phyloP scores from a whole-genome alignment of 2,797 vertebrate genomes.

The Cynodonichthys magdalenae region DNA sequence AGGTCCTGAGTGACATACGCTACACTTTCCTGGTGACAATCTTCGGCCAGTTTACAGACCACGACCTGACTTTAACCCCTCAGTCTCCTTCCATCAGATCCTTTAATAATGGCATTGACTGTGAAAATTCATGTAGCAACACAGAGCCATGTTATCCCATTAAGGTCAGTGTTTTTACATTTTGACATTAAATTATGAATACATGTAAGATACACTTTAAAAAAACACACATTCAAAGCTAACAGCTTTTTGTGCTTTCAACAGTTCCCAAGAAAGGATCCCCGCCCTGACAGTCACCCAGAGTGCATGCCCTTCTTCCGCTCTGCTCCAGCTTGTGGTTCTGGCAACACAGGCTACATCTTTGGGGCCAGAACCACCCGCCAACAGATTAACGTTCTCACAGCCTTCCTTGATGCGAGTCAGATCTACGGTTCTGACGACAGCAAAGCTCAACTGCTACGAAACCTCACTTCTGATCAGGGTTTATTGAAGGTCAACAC shows the following conservation, averaged over 20 bases:
- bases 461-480: constrained; percentile 70
- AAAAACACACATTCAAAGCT: constrained; percentile 2
- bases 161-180: constrained; percentile 53
- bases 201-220: no score
- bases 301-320: constrained; percentile 85
- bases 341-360: constrained; percentile 38
- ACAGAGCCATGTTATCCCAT: constrained; percentile 86
- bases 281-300: constrained; percentile 44
- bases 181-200: no score
- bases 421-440: constrained; percentile 84
- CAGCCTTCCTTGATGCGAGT: constrained; percentile 84
- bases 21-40: constrained; percentile 83
- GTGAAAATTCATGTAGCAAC: constrained; percentile 72
- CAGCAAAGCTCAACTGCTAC: constrained; percentile 67
- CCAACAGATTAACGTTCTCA: constrained; percentile 88
- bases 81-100: constrained; percentile 72
- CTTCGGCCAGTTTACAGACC: constrained; percentile 87
- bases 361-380: constrained; percentile 61
- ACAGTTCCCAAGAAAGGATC: constrained; percentile 81
- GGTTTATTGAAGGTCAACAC: constrained; percentile 85
- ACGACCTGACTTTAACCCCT: constrained; percentile 87
- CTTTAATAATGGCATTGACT: constrained; percentile 68
- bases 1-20: constrained; percentile 68
- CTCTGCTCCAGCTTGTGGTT: constrained; percentile 81
- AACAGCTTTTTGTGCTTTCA: constrained; percentile 1